Conservation (phyloP, 2,888 invertebrate species). For the Ethmia dodecea region DNA sequence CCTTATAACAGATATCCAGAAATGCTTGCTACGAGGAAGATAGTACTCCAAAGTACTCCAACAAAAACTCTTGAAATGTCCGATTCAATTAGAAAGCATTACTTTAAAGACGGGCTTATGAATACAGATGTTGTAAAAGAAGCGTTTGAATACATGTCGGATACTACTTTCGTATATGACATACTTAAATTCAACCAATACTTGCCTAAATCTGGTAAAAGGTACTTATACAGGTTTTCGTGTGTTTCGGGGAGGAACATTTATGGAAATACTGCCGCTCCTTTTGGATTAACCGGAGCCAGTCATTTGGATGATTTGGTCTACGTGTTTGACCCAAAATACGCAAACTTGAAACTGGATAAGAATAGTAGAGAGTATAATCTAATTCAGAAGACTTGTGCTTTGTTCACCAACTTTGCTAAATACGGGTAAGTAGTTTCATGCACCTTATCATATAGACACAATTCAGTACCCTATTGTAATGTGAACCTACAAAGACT, state of each 20-base stretch:
- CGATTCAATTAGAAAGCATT: conserved; percentile 30
- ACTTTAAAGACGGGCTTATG: conserved; percentile 46
- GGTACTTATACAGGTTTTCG: conserved; percentile 40
- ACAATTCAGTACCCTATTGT: too few relatives aligned
- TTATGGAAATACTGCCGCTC: conserved; percentile 25
- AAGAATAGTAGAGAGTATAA: conserved; percentile 34
- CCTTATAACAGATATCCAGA: conserved; percentile 33
- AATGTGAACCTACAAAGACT: too few relatives aligned
- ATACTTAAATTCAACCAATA: conserved; percentile 24
- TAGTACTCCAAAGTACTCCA: conserved; percentile 25
- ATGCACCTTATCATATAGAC: too few relatives aligned
- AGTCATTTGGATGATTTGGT: conserved; percentile 49
- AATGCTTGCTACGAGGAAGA: conserved; percentile 33
- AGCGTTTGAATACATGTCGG: conserved; percentile 26
- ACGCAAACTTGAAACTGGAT: conserved; percentile 28
- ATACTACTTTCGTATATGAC: conserved; percentile 25
- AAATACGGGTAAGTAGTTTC: conserved; percentile 50
- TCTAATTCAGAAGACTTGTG: conserved; percentile 38
- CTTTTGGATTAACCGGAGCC: conserved; percentile 36
- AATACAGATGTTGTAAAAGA: conserved; percentile 26
- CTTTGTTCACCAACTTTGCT: conserved; percentile 47
- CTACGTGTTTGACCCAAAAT: conserved; percentile 42
- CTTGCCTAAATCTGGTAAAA: conserved; percentile 21
- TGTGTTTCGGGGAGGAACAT: conserved; percentile 39
- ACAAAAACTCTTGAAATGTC: conserved; percentile 28